These are phyloP conservation scores for Anaspis maculata DNA, from an alignment of 2,888 invertebrate genomes.

Conservation along the genomic window DNA sequence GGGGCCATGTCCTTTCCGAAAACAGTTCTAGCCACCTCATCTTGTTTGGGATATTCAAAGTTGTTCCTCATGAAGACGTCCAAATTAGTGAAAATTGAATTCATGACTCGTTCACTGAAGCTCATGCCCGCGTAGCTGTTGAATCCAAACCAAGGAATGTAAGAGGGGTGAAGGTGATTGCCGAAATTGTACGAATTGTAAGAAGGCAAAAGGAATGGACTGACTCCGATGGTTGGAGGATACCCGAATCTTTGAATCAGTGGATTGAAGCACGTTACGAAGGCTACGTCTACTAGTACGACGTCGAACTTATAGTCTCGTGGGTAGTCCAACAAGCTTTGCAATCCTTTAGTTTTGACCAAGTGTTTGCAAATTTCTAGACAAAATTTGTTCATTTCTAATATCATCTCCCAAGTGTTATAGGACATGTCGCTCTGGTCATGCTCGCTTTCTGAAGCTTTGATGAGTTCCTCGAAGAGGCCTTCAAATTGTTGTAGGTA, in stretches of 20 bases:
- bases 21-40: no score
- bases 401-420: no score
- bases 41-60: no score
- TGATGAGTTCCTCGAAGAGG: no score
- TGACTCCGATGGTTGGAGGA: constrained; percentile 6
- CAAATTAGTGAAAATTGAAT: constrained; percentile 2
- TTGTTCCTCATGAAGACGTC: constrained; percentile 2
- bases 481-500: no score
- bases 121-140: constrained; percentile 1
- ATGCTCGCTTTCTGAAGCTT: no score
- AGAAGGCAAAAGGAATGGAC: constrained; percentile 7
- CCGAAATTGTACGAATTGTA: no score
- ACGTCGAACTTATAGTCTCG: constrained; percentile 7
- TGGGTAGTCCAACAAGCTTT: constrained; percentile 4
- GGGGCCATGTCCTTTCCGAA: constrained; percentile 3
- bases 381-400: no score
- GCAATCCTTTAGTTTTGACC: no score
- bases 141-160: constrained; percentile 5
- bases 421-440: no score
- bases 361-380: no score
- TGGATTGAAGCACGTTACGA: constrained; percentile 5
- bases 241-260: constrained; percentile 7
- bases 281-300: background rate
- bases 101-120: background rate
- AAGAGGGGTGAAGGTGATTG: constrained; percentile 7